phyloP scores from a whole-genome alignment of 1,140 invertebrate species.

The Helicoverpa zea region DNA sequence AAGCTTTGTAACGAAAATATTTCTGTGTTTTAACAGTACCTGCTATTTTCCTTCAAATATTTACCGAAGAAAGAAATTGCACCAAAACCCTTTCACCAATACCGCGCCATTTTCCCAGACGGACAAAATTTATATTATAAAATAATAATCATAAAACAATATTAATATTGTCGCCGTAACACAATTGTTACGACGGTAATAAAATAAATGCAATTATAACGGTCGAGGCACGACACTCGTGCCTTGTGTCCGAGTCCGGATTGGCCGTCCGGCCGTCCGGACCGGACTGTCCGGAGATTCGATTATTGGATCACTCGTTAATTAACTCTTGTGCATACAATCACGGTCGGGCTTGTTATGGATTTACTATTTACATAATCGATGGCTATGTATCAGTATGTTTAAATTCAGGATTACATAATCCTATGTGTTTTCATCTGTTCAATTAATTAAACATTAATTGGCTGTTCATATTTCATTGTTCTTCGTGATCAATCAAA shows the following conservation, averaged over 20 bases:
- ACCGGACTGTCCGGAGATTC: slow-evolving; percentile 16
- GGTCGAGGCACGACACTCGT: background rate
- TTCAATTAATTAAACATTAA: slow-evolving; percentile 21
- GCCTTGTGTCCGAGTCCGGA: background rate
- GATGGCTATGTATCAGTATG: slow-evolving; percentile 15
- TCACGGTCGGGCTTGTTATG: slow-evolving; percentile 37
- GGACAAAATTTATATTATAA: background rate
- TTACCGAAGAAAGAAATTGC: too few species aligned
- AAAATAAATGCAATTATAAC: slow-evolving; percentile 42
- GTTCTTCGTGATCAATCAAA: background rate
- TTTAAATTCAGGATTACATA: slow-evolving; percentile 6
- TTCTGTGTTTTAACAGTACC: too few species aligned
- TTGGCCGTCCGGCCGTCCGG: background rate
- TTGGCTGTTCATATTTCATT: background rate
- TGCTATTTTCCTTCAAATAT: too few species aligned
- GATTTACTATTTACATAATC: slow-evolving; percentile 43
- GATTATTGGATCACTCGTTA: slow-evolving; percentile 45
- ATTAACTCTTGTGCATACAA: slow-evolving; percentile 46
- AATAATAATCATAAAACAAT: slow-evolving; percentile 14
- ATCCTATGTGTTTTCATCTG: slow-evolving; percentile 14
- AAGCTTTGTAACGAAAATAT: too few species aligned
- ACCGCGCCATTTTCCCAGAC: too few species aligned
- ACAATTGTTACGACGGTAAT: slow-evolving; percentile 8
- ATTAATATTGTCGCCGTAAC: background rate
- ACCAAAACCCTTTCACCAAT: too few species aligned